Percentiles rank a stretch among this genome's conserved stretches.
These are phyloP conservation scores for Paraescarpia echinospica DNA, from an alignment of 1,140 invertebrate species.

Conservation along the genomic window DNA sequence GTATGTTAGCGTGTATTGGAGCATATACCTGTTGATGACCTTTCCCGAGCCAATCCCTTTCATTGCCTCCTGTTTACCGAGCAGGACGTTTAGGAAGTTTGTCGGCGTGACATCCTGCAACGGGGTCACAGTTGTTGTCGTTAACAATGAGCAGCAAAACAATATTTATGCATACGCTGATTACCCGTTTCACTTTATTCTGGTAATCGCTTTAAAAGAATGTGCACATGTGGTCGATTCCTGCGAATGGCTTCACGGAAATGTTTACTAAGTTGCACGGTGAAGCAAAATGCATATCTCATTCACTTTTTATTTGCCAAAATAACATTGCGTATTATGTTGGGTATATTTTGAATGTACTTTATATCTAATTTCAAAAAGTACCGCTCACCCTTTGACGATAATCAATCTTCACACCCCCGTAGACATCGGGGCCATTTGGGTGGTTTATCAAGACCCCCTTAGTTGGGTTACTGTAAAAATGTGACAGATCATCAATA, in stretches of 20 bases:
- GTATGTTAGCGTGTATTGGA: no score
- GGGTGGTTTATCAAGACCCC: constrained; percentile 67
- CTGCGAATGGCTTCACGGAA: background rate
- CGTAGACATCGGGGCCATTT: constrained; percentile 52
- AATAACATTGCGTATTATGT: background rate
- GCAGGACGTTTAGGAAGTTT: constrained; percentile 26
- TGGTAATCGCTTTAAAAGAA: background rate
- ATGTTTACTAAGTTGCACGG: background rate
- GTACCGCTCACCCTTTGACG: constrained; percentile 20
- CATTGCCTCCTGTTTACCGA: constrained; percentile 16
- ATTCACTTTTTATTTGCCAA: background rate
- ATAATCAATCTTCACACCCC: constrained; percentile 28
- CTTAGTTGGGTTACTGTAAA: constrained; percentile 63
- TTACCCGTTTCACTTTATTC: background rate
- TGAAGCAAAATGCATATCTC: background rate
- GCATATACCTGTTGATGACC: constrained; percentile 30
- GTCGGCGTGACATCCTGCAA: constrained; percentile 26
- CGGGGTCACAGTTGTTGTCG: background rate
- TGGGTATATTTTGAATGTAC: background rate
- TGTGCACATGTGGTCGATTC: background rate
- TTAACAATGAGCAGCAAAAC: background rate
- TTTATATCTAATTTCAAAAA: background rate
- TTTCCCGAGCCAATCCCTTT: constrained; percentile 23
- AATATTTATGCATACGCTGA: background rate
- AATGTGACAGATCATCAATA: constrained; percentile 27